phyloP scores from a whole-genome alignment of 2,888 invertebrate species.

The Philereme vetulata region DNA sequence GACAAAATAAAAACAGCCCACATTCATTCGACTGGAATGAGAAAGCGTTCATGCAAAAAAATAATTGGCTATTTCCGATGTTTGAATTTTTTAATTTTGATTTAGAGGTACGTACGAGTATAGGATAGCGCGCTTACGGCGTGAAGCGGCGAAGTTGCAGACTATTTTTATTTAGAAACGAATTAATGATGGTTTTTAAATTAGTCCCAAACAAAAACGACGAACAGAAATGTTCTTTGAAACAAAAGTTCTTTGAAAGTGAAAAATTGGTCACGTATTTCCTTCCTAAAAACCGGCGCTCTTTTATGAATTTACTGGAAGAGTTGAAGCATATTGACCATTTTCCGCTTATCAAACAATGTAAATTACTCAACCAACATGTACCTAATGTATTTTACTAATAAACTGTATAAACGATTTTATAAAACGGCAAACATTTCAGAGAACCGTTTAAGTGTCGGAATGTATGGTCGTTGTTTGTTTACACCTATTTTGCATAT shows the following conservation, averaged over 20 bases:
- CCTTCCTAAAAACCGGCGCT: too few relatives aligned
- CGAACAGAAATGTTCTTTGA: not conserved
- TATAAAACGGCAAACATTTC: constrained; percentile 37
- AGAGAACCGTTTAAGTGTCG: constrained; percentile 37
- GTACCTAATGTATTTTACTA: constrained; percentile 31
- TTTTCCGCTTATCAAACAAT: constrained; percentile 13
- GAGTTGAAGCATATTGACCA: constrained; percentile 1
- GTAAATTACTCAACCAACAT: constrained; percentile 17
- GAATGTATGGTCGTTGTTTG: constrained; percentile 59
- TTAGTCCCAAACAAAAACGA: not conserved
- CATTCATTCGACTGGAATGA: constrained; percentile 69
- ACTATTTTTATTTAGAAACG: constrained; percentile 12
- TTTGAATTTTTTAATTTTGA: constrained; percentile 49
- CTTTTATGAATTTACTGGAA: constrained; percentile 9
- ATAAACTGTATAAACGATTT: constrained; percentile 35
- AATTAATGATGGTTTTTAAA: constrained; percentile 2
- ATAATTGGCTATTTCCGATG: constrained; percentile 74
- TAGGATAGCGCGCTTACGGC: constrained; percentile 16
- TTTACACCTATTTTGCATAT: constrained; percentile 72
- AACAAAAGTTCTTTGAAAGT: not conserved
- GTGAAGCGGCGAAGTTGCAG: constrained; percentile 14
- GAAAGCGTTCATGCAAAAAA: constrained; percentile 73
- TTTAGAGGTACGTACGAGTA: constrained; percentile 12
- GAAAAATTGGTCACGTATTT: not conserved
- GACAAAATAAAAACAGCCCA: constrained; percentile 51